Conservation (phyloP, 1,140 invertebrate genomes). For the Onthophagus taurus region DNA sequence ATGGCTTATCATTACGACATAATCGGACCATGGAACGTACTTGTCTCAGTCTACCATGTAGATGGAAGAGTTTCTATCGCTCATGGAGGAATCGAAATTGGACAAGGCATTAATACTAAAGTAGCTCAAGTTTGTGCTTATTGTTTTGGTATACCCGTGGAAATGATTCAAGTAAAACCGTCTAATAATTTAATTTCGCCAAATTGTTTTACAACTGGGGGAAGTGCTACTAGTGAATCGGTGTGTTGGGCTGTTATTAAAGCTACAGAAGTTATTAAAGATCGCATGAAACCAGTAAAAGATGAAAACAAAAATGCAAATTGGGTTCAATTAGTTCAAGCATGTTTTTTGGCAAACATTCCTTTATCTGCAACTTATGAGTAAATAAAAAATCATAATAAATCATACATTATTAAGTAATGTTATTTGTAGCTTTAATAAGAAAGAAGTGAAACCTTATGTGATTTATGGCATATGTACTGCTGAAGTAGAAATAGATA, state of each 20-base stretch:
- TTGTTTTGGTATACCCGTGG: conserved; percentile 57
- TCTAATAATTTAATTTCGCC: conserved; percentile 51
- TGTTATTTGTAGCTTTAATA: no score
- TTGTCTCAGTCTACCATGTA: conserved; percentile 60
- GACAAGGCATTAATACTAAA: conserved; percentile 70
- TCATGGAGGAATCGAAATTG: conserved; percentile 76
- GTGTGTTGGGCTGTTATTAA: conserved; percentile 53
- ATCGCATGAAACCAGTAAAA: conserved; percentile 53
- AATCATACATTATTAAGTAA: no score
- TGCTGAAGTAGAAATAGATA: conserved; percentile 66
- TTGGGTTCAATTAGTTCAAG: conserved; percentile 56
- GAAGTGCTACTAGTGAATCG: conserved; percentile 51
- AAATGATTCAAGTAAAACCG: conserved; percentile 58
- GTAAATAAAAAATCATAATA: conserved; percentile 16
- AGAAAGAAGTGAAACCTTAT: not conserved
- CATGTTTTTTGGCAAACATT: conserved; percentile 47
- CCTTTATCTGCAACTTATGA: conserved; percentile 36
- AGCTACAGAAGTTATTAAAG: conserved; percentile 55
- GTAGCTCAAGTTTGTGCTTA: conserved; percentile 62
- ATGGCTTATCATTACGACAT: conserved; percentile 55
- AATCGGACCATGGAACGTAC: conserved; percentile 48
- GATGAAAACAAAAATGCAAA: conserved; percentile 46
- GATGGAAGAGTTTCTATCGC: conserved; percentile 69
- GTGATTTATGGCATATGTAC: no score
- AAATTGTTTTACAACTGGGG: conserved; percentile 54